A percentile compares a stretch with the other conserved stretches of the same genome.
phyloP scores from a whole-genome alignment of 1,140 invertebrate genomes.

The Drosophila micromelanica region DNA sequence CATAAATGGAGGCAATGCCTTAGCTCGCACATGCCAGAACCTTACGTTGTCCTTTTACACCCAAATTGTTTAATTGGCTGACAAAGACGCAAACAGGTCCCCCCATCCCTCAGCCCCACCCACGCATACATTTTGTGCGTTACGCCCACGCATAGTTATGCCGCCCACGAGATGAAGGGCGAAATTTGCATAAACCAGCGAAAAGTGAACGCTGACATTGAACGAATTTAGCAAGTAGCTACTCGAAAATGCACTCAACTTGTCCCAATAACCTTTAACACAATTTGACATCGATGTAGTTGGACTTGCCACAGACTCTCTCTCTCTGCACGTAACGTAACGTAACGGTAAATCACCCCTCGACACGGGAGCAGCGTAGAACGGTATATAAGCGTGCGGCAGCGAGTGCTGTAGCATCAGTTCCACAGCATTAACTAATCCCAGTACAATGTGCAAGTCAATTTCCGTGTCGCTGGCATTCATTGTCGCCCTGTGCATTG shows the following conservation, averaged over 20 bases:
- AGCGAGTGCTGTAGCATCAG: conserved; percentile 48
- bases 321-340: neutral
- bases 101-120: neutral
- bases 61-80: conserved; percentile 81
- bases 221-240: conserved; percentile 70
- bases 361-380: conserved; percentile 1
- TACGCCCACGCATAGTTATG: neutral
- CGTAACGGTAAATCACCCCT: neutral
- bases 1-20: conserved; percentile 70
- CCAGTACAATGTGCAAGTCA: conserved; percentile 53
- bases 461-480: conserved; percentile 39
- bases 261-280: conserved; percentile 56
- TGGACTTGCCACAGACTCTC: conserved; percentile 20
- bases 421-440: conserved; percentile 39
- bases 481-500: conserved; percentile 31
- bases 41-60: conserved; percentile 57
- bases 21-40: conserved; percentile 40
- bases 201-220: conserved; percentile 70
- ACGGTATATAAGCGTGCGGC: conserved; percentile 64
- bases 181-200: conserved; percentile 77
- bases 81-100: conserved; percentile 45
- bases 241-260: conserved; percentile 72
- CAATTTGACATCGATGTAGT: conserved; percentile 62
- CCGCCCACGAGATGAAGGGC: conserved; percentile 13
- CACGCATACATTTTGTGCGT: neutral